phyloP scores from a whole-genome alignment of 2,888 invertebrate genomes.

The Amphipyra tragopoginis region DNA sequence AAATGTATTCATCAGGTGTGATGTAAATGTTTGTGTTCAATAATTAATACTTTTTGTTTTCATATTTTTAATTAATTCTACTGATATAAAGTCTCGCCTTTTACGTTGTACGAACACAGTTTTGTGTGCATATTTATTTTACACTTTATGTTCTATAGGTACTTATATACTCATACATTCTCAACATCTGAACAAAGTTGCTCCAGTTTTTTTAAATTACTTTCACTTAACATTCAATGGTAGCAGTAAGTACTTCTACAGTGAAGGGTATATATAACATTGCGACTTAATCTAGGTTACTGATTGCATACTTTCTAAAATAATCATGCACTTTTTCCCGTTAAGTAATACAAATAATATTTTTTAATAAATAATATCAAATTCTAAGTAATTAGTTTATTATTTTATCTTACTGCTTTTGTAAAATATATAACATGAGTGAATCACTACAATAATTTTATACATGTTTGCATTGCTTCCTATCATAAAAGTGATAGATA shows the following conservation, averaged over 20 bases:
- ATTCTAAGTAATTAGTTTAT: too few species aligned
- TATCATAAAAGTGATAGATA: constrained; percentile 47
- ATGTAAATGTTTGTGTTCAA: background rate
- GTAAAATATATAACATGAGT: background rate
- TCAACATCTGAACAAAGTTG: constrained; percentile 6
- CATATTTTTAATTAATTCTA: too few species aligned
- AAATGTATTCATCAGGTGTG: background rate
- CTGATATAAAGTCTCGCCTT: too few species aligned
- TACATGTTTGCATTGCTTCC: constrained; percentile 22
- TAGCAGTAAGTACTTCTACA: background rate
- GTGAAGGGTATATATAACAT: background rate
- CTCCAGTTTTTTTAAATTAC: constrained; percentile 21
- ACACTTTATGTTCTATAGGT: too few species aligned
- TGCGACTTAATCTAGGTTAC: background rate
- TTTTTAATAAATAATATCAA: too few species aligned
- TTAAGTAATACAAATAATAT: too few species aligned
- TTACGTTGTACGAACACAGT: too few species aligned
- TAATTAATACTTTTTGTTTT: constrained; percentile 7
- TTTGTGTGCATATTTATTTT: too few species aligned
- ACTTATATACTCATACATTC: background rate
- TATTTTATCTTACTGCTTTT: too few species aligned
- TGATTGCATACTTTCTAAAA: constrained; percentile 11
- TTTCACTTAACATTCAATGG: constrained; percentile 23
- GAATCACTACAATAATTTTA: constrained; percentile 11
- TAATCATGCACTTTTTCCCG: background rate